Percentiles rank a stretch among this genome's conserved stretches.
Conservation (phyloP, 2,113 vertebrate species). For the Catagonus wagneri region DNA sequence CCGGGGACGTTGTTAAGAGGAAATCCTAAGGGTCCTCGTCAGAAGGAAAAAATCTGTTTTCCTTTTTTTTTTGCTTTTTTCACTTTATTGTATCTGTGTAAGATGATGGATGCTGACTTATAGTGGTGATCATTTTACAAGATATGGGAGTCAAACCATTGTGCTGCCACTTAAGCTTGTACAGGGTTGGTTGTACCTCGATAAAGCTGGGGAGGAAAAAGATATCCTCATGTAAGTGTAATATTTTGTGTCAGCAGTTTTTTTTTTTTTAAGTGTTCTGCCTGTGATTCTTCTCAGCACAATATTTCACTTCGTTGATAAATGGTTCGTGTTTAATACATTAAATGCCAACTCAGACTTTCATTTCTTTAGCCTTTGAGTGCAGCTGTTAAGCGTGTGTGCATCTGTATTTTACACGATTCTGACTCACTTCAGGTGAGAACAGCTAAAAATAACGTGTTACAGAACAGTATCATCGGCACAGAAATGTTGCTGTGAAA, state of each 20-base stretch:
- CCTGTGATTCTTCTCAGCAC: background rate
- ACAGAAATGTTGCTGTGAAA: background rate
- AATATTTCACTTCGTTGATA: background rate
- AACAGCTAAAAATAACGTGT: background rate
- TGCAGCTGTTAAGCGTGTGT: background rate
- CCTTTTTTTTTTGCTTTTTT: background rate
- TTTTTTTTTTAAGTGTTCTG: background rate
- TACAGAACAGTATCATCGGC: background rate
- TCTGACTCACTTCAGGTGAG: background rate
- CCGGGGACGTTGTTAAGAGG: too few species aligned
- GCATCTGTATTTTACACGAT: background rate
- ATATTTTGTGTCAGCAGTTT: background rate
- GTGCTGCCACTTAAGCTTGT: background rate
- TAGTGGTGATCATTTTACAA: background rate
- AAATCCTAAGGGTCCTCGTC: background rate
- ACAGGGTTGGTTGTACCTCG: too few species aligned
- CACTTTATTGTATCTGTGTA: background rate
- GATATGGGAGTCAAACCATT: background rate
- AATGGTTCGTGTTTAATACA: background rate
- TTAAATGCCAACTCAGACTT: background rate
- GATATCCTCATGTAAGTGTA: background rate
- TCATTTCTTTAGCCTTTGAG: background rate
- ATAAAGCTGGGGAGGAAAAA: background rate
- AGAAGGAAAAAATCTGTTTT: background rate
- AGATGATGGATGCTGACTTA: background rate